These are phyloP conservation scores for Chlorops oryzae DNA, from an alignment of 1,140 invertebrate genomes.

Conservation along the genomic window DNA sequence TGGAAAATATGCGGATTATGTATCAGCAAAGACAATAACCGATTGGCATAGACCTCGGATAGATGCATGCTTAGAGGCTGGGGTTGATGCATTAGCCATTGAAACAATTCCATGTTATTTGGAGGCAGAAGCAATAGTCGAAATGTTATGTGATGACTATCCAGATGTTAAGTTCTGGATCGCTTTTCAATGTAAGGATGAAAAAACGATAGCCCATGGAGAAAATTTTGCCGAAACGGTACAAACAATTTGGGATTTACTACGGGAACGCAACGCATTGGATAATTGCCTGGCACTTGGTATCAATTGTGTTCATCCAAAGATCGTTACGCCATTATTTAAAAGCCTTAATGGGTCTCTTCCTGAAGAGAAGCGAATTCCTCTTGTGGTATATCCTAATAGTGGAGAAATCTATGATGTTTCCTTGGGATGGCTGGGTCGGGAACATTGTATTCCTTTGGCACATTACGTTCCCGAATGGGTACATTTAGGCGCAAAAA, in stretches of 20 bases:
- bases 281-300: constrained; percentile 77
- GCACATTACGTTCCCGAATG: constrained; percentile 60
- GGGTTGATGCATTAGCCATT: constrained; percentile 76
- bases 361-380: constrained; percentile 32
- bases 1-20: constrained; percentile 71
- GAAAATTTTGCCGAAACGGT: constrained; percentile 61
- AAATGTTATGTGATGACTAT: constrained; percentile 68
- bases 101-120: constrained; percentile 83
- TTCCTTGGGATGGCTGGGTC: constrained; percentile 55
- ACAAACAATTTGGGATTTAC: constrained; percentile 50
- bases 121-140: constrained; percentile 76
- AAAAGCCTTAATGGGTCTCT: constrained; percentile 47
- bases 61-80: constrained; percentile 66
- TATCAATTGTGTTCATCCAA: constrained; percentile 75
- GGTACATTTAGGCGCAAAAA: constrained; percentile 63
- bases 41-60: constrained; percentile 83
- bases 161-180: constrained; percentile 75
- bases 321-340: constrained; percentile 54
- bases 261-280: constrained; percentile 55
- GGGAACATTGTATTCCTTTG: constrained; percentile 52
- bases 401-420: constrained; percentile 59
- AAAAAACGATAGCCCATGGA: constrained; percentile 65
- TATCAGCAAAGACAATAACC: constrained; percentile 61
- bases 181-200: constrained; percentile 53
- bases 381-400: constrained; percentile 68